Conservation (phyloP, 2,888 invertebrate species). For the Erannis defoliaria region DNA sequence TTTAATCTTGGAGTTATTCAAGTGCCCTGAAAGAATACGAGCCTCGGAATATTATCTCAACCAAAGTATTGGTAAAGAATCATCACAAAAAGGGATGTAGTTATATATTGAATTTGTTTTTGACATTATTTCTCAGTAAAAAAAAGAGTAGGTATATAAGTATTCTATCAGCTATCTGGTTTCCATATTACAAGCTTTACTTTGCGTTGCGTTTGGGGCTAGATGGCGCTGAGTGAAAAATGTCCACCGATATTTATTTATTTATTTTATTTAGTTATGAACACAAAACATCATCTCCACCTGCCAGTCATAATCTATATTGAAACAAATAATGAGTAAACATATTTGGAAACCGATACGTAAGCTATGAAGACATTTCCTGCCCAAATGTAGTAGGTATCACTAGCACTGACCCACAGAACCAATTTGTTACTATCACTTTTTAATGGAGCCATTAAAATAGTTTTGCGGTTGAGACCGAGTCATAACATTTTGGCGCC, state of each 20-base stretch:
- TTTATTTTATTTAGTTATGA: too few relatives aligned
- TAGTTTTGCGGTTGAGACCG: conserved; percentile 75
- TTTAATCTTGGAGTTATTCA: background rate
- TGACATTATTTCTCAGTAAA: too few relatives aligned
- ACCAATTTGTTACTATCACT: conserved; percentile 81
- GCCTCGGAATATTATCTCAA: background rate
- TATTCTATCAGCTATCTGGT: too few relatives aligned
- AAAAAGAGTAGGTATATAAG: too few relatives aligned
- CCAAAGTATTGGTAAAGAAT: background rate
- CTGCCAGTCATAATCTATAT: conserved; percentile 24
- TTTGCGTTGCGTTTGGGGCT: too few relatives aligned
- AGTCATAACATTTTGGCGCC: conserved; percentile 74
- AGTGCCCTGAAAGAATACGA: background rate
- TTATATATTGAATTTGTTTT: too few relatives aligned
- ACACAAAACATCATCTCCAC: background rate
- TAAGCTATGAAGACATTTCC: conserved; percentile 65
- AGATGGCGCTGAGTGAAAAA: too few relatives aligned
- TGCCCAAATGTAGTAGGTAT: conserved; percentile 55
- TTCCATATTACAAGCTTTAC: too few relatives aligned
- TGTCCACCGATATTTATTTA: background rate
- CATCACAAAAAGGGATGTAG: too few relatives aligned
- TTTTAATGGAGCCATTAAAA: conserved; percentile 82
- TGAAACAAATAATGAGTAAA: conserved; percentile 24
- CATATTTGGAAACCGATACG: conserved; percentile 49
- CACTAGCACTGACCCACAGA: conserved; percentile 60